Base-by-base conservation (phyloP, 2,797 vertebrate genomes). In the Peromyscus attwateri region DNA sequence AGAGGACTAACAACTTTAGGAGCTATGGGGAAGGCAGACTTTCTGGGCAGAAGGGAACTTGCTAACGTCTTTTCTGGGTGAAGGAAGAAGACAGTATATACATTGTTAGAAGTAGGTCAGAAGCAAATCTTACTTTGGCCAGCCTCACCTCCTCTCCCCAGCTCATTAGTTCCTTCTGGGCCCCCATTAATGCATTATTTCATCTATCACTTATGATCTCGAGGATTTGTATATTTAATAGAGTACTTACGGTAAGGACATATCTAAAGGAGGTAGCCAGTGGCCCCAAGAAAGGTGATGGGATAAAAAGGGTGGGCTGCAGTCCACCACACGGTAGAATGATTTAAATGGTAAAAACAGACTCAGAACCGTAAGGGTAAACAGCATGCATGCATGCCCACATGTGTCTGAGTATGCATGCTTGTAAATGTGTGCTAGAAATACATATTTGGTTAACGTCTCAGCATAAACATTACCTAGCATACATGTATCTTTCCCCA, bases 21-120 rank as follows among this genome's bases (percentile, higher is more conserved):
- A 27, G 11, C 55, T 37, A 29, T 16, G 13, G n/a, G n/a, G 3
- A 73, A 93, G 49, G 60, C 68, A 75, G 64, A 29, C 14, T 31
- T 81, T 75, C 0, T 21, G 16, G 27, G 25, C 10, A 57, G 40
- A 70, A 62, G 27, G 60, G 46, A 93, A 46, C 34, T 62, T 91
- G 46, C 92, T 49, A 87, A 81, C 16, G 62, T 85, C 55, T 52
- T 52, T 95, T 12, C 57, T 52, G 66, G 46, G 46, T 81, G 31
- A 82, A 77, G 79, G 71, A 19, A 80, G 52, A 17, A 80, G 84
- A 77, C 11, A 40, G 37, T 9, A 27, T 0, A 31, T 57, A 57
- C 0, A n/a, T 75, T 81, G 82, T 19, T 19, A 68, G 79, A 92
- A 94, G 52, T 0, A 81, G 37, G n/a, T 83, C 27, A 57, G 40